These are phyloP conservation scores for Strix aluco DNA, from an alignment of 2,113 vertebrate species.

Conservation along the genomic window DNA sequence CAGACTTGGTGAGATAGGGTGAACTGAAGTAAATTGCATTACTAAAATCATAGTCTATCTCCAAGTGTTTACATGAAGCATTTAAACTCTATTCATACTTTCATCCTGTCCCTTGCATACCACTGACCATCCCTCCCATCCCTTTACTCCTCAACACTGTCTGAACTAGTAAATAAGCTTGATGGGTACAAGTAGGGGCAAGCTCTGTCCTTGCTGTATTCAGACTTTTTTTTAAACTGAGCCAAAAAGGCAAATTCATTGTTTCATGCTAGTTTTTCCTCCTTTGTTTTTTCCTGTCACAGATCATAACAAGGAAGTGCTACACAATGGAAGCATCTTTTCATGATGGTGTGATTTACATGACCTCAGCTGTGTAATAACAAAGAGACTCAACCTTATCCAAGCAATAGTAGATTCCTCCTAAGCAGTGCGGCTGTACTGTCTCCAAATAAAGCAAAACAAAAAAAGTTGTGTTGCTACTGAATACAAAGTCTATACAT, in stretches of 20 bases:
- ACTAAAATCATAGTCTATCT: not conserved
- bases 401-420: not conserved
- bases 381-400: not conserved
- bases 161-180: not conserved
- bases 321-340: not conserved
- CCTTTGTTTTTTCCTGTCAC: not conserved
- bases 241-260: not conserved
- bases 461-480: not conserved
- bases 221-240: fast-evolving
- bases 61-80: not conserved
- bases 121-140: too few relatives aligned
- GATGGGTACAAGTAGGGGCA: not conserved
- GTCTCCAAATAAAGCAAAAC: not conserved
- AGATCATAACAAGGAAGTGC: not conserved
- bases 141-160: not conserved
- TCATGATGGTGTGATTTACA: not conserved
- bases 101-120: not conserved
- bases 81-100: not conserved
- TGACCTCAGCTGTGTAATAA: not conserved
- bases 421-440: fast-evolving
- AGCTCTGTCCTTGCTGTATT: not conserved
- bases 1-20: not conserved
- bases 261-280: not conserved
- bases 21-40: not conserved
- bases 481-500: not conserved